phyloP scores from a whole-genome alignment of 2,888 invertebrate genomes.

The Sarcophaga rosellei region DNA sequence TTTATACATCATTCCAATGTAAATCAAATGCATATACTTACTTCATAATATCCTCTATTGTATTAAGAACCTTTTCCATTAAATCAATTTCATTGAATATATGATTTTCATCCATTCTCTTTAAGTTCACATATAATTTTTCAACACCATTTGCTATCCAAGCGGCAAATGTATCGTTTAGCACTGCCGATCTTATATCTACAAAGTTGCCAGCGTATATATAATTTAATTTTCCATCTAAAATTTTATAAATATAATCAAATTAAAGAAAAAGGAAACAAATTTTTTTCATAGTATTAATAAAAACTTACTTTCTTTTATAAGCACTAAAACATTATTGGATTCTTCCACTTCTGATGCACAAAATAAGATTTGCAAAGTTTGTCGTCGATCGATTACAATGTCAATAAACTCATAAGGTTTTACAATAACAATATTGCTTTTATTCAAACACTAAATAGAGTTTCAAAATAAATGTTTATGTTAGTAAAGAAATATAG shows the following conservation, averaged over 20 bases:
- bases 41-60: conserved; percentile 40
- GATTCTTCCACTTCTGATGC: conserved; percentile 59
- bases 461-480: not conserved
- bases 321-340: conserved; percentile 61
- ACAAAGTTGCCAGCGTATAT: conserved; percentile 67
- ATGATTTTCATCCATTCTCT: conserved; percentile 56
- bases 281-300: not conserved
- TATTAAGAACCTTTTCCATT: conserved; percentile 36
- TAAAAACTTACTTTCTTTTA: conserved; percentile 58
- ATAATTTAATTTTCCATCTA: conserved; percentile 67
- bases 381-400: conserved; percentile 29
- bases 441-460: conserved; percentile 49
- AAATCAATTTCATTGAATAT: conserved; percentile 45
- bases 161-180: conserved; percentile 63
- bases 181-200: conserved; percentile 59
- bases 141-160: conserved; percentile 62
- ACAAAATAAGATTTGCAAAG: conserved; percentile 60
- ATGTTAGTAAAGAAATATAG: no score
- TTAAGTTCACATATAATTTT: conserved; percentile 66
- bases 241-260: not conserved
- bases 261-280: not conserved
- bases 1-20: not conserved
- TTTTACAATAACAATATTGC: conserved; percentile 52
- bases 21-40: conserved; percentile 17
- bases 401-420: conserved; percentile 58